These are phyloP conservation scores for Lates calcarifer DNA, from an alignment of 2,113 vertebrate genomes.

Conservation along the genomic window DNA sequence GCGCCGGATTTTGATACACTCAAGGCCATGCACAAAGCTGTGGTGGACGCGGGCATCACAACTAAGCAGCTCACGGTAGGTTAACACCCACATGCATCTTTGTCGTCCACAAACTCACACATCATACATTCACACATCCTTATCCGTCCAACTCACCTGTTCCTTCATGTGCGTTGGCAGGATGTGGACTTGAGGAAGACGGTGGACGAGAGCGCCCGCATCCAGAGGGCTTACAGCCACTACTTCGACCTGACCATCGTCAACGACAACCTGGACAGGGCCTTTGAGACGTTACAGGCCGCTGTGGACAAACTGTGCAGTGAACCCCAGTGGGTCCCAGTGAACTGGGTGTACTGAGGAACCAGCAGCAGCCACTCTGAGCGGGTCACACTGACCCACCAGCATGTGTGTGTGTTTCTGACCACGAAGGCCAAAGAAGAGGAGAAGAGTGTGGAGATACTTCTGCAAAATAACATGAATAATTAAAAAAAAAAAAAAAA, in stretches of 20 bases:
- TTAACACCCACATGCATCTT: not conserved
- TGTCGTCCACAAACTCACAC: not conserved
- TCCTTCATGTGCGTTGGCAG: conserved; percentile 75
- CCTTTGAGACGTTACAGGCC: conserved; percentile 93
- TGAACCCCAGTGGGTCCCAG: conserved; percentile 97
- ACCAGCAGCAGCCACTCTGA: conserved; percentile 16
- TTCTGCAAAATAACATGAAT: conserved; percentile 34
- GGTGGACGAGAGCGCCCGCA: conserved; percentile 95
- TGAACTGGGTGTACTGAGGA: conserved; percentile 97
- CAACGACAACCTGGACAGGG: conserved; percentile 97
- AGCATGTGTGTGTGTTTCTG: conserved; percentile 45
- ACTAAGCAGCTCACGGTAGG: conserved; percentile 96
- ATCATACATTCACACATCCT: not conserved
- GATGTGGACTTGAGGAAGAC: conserved; percentile 97
- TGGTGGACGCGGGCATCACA: conserved; percentile 95
- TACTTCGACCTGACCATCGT: conserved; percentile 96
- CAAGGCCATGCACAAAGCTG: conserved; percentile 96
- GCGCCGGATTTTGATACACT: conserved; percentile 94
- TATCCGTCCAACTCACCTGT: not conserved
- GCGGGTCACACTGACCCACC: conserved; percentile 35
- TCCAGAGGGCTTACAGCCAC: conserved; percentile 95
- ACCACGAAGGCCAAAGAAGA: conserved; percentile 55
- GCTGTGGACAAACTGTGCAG: conserved; percentile 91
- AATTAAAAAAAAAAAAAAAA: conserved; percentile 6
- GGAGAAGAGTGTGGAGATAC: conserved; percentile 42